phyloP scores from a whole-genome alignment of 2,888 invertebrate species.

The Acronicta leporina region DNA sequence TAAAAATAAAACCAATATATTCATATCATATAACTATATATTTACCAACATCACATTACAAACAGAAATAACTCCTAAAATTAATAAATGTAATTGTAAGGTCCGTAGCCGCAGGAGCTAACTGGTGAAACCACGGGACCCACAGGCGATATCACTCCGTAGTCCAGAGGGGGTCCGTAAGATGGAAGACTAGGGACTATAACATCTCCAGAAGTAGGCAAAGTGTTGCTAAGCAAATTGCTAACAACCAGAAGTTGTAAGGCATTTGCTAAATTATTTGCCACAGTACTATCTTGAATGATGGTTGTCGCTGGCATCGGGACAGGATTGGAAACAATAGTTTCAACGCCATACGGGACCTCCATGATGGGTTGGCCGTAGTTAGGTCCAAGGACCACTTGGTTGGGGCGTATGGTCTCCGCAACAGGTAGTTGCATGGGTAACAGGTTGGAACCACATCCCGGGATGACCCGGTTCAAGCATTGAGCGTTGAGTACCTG shows the following conservation, averaged over 20 bases:
- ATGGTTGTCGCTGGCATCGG: slow-evolving; percentile 64
- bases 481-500: slow-evolving; percentile 69
- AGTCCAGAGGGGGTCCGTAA: slow-evolving; percentile 47
- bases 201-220: slow-evolving; percentile 63
- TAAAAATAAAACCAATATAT: slow-evolving; percentile 2
- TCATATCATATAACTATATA: slow-evolving; percentile 3
- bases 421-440: slow-evolving; percentile 49
- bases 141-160: slow-evolving; percentile 29
- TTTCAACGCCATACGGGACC: slow-evolving; percentile 55
- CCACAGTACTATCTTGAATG: slow-evolving; percentile 77
- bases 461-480: slow-evolving; percentile 65
- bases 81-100: slow-evolving; percentile 62
- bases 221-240: slow-evolving; percentile 73
- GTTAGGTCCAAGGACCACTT: slow-evolving; percentile 55
- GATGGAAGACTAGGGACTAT: slow-evolving; percentile 42
- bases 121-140: slow-evolving; percentile 29
- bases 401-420: slow-evolving; percentile 61
- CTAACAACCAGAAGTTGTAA: slow-evolving; percentile 79
- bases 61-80: slow-evolving; percentile 28
- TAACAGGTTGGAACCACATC: slow-evolving; percentile 52
- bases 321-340: slow-evolving; percentile 50
- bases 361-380: slow-evolving; percentile 42
- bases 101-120: slow-evolving; percentile 32
- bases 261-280: slow-evolving; percentile 78
- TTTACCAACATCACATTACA: slow-evolving; percentile 18